Base-by-base conservation (phyloP, 2,888 invertebrate genomes). In the Apocheima hispidaria region DNA sequence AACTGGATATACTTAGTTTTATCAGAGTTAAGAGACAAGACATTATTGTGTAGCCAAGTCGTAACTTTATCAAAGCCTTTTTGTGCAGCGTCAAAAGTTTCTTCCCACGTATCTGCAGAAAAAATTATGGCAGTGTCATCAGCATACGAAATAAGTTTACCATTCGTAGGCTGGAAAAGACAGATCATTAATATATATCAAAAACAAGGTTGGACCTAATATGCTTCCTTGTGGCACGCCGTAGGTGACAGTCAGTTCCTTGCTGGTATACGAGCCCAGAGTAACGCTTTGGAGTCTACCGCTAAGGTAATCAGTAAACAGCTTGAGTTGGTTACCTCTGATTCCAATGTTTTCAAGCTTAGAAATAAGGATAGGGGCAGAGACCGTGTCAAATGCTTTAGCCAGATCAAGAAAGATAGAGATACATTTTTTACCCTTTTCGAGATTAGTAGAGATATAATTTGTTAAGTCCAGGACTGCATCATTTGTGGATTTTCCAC, bases 321-420 rank as follows among this genome's bases (percentile, higher is more conserved):
- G 16, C 0, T 26, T 7, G 0, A 60, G 52, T n/a, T 35, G 12
- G 1, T 9, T 23, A 6, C 54, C 64, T 49, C 64, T 30, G 2
- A 67, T 20, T 20, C 64, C 67, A 0, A 59, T 30, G 0, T 35
- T 35, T 28, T 61, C 61, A 4, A 66, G 10, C 16, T 59, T 63
- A 4, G 4, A 1, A 9, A 38, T 16, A 7, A 38, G 38, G 4
- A 3, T 18, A 9, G 38, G 38, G 14, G 18, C 18, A 16, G 38
- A 38, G 38, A 38, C 18, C 18, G 38, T 38, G 18, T 38, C 40
- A 12, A 40, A 40, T 2, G 21, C 40, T 40, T 40, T 40, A 2
- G 20, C 10, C 4, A 40, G 1, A 40, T 40, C 40, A 7, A 40
- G 20, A 12, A 40, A 40, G 10, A 40, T 40, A 2, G 20, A 4